Evolutionary conservation across 2,113 vertebrate genomes (phyloP).

Genomic region (Indri indri): DNA sequence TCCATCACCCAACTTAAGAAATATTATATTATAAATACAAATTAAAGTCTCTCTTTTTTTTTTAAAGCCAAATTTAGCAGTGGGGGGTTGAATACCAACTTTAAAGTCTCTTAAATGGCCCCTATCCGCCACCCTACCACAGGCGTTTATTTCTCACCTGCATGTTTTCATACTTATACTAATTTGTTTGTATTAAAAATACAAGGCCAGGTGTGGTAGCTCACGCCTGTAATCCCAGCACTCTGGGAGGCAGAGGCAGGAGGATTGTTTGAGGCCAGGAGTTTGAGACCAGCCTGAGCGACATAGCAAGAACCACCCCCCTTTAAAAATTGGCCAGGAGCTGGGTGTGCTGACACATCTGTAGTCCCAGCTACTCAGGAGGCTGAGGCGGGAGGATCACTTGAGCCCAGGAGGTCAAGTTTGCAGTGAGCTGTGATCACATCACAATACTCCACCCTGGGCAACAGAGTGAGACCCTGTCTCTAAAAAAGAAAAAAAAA

Average conservation of each 20-base stretch:
- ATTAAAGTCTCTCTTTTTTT: neutral
- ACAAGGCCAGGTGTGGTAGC: too few relatives aligned
- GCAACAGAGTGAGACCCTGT: neutral
- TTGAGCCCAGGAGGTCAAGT: too few relatives aligned
- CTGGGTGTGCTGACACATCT: too few relatives aligned
- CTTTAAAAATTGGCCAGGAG: too few relatives aligned
- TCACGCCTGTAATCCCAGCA: neutral
- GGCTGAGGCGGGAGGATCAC: too few relatives aligned
- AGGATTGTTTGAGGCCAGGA: neutral
- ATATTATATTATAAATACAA: neutral
- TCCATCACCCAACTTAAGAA: neutral
- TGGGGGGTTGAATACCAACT: too few relatives aligned
- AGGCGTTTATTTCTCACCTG: neutral
- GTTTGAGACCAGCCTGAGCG: neutral
- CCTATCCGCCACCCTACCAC: too few relatives aligned
- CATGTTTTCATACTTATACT: neutral
- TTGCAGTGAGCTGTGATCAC: neutral
- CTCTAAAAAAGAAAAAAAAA: neutral
- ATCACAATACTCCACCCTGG: neutral
- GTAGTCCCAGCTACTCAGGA: too few relatives aligned
- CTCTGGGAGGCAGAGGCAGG: neutral
- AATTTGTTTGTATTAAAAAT: neutral
- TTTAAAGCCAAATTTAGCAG: too few relatives aligned
- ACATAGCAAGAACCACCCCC: too few relatives aligned
- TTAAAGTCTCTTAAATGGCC: too few relatives aligned